Conservation (phyloP, 64 coral and sea anemone genomes). For the Astreopora myriophthalma region DNA sequence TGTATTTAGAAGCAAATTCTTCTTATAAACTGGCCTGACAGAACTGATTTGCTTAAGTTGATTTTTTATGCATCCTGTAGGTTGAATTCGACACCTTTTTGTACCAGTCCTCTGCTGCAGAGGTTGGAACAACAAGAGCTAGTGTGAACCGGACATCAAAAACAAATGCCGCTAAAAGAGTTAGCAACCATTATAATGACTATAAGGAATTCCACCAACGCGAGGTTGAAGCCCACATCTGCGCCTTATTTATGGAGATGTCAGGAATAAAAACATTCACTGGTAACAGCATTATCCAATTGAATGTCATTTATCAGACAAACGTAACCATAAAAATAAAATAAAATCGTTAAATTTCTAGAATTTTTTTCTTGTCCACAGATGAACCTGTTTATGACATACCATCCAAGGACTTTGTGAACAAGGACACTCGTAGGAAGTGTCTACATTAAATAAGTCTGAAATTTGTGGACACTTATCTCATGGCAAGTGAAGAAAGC, state of each 20-base stretch:
- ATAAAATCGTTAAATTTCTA: background rate
- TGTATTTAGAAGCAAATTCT: slow-evolving; percentile 10
- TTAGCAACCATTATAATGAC: slow-evolving; percentile 6
- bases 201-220: slow-evolving; percentile 28
- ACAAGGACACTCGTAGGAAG: background rate
- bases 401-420: background rate
- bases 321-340: background rate
- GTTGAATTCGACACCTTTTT: background rate
- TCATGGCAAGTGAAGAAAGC: background rate
- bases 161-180: slow-evolving; percentile 16
- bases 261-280: slow-evolving; percentile 36
- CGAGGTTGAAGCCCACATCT: slow-evolving; percentile 23
- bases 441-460: slow-evolving; percentile 12
- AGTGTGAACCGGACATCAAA: slow-evolving; percentile 47
- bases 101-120: slow-evolving; percentile 5
- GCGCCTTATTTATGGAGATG: slow-evolving; percentile 45
- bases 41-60: background rate
- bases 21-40: background rate
- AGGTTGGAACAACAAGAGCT: slow-evolving; percentile 22
- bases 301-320: background rate
- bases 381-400: background rate
- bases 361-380: background rate
- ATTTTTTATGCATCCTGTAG: slow-evolving; percentile 12
- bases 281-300: slow-evolving; percentile 11
- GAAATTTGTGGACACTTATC: slow-evolving; percentile 10